phyloP scores from a whole-genome alignment of 2,113 vertebrate genomes.

The Myotis yumanensis region DNA sequence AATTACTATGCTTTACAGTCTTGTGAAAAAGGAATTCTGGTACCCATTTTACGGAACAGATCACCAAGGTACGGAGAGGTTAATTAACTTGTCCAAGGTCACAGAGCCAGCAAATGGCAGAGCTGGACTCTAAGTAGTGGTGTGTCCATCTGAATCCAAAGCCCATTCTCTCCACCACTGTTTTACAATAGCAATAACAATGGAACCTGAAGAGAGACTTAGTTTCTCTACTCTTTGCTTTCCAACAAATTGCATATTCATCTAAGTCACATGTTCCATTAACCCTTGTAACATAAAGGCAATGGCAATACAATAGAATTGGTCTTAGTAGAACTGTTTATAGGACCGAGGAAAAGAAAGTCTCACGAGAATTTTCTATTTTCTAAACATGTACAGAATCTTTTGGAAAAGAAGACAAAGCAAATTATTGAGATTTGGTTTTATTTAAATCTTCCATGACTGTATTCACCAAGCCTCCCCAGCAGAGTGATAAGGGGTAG shows the following conservation, averaged over 20 bases:
- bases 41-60: not conserved
- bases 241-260: constrained; percentile 56
- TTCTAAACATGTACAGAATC: constrained; percentile 56
- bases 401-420: constrained; percentile 53
- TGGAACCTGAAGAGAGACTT: not conserved
- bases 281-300: constrained; percentile 55
- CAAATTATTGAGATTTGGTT: constrained; percentile 54
- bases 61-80: not conserved
- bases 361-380: constrained; percentile 46
- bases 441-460: constrained; percentile 65
- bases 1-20: not conserved
- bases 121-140: not conserved
- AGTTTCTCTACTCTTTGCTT: not conserved
- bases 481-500: constrained; percentile 63
- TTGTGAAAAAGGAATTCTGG: not conserved
- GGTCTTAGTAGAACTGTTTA: constrained; percentile 37
- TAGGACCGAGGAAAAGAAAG: constrained; percentile 46
- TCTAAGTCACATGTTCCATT: constrained; percentile 60
- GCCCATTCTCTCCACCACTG: not conserved
- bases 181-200: not conserved
- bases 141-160: not conserved
- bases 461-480: constrained; percentile 58
- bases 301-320: constrained; percentile 51
- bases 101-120: not conserved
- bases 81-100: not conserved